phyloP scores from a whole-genome alignment of 2,113 vertebrate species.

The Excalfactoria chinensis region DNA sequence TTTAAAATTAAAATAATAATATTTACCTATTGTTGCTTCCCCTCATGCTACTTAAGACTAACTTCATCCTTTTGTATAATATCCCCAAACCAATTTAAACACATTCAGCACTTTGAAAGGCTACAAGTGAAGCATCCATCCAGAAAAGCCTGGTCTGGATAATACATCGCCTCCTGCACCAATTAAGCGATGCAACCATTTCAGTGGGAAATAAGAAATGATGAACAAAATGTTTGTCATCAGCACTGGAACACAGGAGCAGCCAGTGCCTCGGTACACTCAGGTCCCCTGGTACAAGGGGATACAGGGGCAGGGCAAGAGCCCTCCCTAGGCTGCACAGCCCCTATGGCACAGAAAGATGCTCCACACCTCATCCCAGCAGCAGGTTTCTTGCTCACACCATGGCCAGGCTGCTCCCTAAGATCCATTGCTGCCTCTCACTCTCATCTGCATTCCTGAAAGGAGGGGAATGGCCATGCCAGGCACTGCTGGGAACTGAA shows the following conservation, averaged over 20 bases:
- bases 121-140: background rate
- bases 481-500: accelerated
- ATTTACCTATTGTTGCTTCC: background rate
- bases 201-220: background rate
- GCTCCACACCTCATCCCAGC: background rate
- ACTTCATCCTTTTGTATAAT: slow-evolving; percentile 54
- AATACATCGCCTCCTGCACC: background rate
- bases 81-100: slow-evolving; percentile 31
- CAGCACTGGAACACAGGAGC: background rate
- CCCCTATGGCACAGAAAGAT: background rate
- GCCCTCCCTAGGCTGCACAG: background rate
- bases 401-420: background rate
- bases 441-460: background rate
- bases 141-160: slow-evolving; percentile 33
- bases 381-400: background rate
- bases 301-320: background rate
- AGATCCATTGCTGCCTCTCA: background rate
- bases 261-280: background rate
- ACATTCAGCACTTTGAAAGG: background rate
- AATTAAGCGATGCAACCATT: background rate
- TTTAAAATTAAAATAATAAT: background rate
- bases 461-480: background rate
- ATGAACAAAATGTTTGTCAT: background rate
- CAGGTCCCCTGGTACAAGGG: background rate
- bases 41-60: slow-evolving; percentile 20